These are phyloP conservation scores for Dysidea cf. avara DNA, from an alignment of 37 sponge, comb jelly and placozoan species.

Conservation along the genomic window DNA sequence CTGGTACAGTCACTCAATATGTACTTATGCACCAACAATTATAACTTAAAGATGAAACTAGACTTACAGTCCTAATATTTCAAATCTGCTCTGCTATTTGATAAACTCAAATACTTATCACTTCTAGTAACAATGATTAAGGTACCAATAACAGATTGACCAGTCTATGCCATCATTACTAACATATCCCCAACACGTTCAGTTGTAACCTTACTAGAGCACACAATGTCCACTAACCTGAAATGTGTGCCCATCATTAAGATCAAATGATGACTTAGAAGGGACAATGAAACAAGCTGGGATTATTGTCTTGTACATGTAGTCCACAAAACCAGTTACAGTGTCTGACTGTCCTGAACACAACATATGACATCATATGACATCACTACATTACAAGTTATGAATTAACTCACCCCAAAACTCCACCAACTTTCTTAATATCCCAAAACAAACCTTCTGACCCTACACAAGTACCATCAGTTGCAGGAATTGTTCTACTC, in stretches of 20 bases:
- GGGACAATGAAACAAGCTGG: conserved; percentile 85
- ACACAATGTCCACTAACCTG: conserved; percentile 28
- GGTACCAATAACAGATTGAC: too few relatives aligned
- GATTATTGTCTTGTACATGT: conserved; percentile 67
- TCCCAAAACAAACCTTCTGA: conserved; percentile 75
- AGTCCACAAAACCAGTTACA: conserved; percentile 62
- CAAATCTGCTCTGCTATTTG: neutral
- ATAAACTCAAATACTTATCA: neutral
- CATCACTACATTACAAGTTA: too few relatives aligned
- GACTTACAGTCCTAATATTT: too few relatives aligned
- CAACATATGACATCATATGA: too few relatives aligned
- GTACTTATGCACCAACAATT: too few relatives aligned
- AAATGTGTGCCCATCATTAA: conserved; percentile 71
- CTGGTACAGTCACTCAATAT: too few relatives aligned
- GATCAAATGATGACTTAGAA: conserved; percentile 56
- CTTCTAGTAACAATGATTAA: neutral
- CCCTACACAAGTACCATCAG: conserved; percentile 31
- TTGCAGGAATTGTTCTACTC: neutral
- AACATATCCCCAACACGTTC: neutral
- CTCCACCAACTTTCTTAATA: conserved; percentile 64
- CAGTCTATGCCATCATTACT: too few relatives aligned
- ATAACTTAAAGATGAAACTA: too few relatives aligned
- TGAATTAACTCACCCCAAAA: conserved; percentile 78
- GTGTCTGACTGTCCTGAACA: neutral
- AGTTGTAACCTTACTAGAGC: neutral